Percentiles rank a stretch among this genome's conserved stretches.
These are phyloP conservation scores for Chloropsis cyanopogon DNA, from an alignment of 2,113 vertebrate genomes.

Conservation along the genomic window DNA sequence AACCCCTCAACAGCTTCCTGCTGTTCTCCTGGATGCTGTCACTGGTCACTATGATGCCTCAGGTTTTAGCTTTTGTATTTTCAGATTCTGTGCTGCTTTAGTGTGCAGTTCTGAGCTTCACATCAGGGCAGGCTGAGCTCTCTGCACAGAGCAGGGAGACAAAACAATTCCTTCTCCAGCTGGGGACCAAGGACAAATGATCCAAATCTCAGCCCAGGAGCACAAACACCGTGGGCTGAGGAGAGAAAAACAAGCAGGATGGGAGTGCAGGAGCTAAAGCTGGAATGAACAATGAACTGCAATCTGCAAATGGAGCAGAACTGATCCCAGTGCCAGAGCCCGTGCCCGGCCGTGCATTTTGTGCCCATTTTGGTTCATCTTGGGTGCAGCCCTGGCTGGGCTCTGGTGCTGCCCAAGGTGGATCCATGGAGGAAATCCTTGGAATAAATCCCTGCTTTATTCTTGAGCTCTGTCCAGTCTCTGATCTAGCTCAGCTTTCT, in stretches of 20 bases:
- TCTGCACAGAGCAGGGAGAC: background rate
- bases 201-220: no score
- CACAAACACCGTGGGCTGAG: no score
- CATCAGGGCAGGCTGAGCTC: background rate
- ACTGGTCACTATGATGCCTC: background rate
- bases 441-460: background rate
- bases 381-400: background rate
- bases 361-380: background rate
- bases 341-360: background rate
- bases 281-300: no score
- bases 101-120: background rate
- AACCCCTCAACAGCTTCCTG: background rate
- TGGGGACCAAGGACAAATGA: no score
- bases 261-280: no score
- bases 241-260: no score
- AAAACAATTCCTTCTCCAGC: no score
- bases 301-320: background rate
- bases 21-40: background rate
- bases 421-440: background rate
- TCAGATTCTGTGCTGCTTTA: background rate
- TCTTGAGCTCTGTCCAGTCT: background rate
- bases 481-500: fast-evolving
- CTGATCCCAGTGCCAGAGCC: background rate
- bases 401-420: background rate
- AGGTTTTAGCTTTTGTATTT: background rate